Evolutionary conservation across 2,113 vertebrate genomes (phyloP).

Genomic region (Craseonycteris thonglongyai): DNA sequence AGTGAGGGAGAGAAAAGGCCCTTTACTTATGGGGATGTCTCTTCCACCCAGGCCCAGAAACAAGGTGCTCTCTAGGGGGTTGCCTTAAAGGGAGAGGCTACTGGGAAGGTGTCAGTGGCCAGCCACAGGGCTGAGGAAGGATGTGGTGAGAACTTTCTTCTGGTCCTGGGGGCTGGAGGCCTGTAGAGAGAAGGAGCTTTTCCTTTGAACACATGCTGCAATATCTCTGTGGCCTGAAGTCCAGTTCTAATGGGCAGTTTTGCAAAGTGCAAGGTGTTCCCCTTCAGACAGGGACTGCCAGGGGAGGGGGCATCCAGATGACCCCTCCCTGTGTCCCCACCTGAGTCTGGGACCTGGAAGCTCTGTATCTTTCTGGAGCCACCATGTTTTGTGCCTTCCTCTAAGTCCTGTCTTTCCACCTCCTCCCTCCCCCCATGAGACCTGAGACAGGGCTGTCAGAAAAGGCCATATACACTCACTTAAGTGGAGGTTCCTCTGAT

Average conservation of each 20-base stretch:
- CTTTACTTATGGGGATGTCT: neutral
- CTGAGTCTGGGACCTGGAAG: neutral
- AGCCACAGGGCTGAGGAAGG: neutral
- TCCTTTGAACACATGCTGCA: neutral
- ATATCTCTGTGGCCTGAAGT: neutral
- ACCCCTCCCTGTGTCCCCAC: neutral
- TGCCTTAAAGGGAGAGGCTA: neutral
- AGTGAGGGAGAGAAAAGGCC: neutral
- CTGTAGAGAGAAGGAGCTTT: neutral
- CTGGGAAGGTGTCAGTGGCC: neutral
- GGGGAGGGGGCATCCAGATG: neutral
- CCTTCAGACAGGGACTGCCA: neutral
- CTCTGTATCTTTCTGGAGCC: neutral
- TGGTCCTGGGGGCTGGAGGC: neutral
- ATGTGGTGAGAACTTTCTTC: slow-evolving; percentile 20
- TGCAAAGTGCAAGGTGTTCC: neutral
- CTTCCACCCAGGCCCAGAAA: neutral
- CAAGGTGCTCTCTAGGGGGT: neutral
- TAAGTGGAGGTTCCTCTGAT: neutral
- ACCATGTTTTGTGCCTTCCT: neutral
- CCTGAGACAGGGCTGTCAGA: neutral
- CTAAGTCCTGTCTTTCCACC: neutral
- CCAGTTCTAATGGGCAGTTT: neutral
- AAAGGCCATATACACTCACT: neutral
- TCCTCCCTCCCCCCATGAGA: neutral